Conservation (phyloP, 2,888 invertebrate genomes). For the Beris chalybata region DNA sequence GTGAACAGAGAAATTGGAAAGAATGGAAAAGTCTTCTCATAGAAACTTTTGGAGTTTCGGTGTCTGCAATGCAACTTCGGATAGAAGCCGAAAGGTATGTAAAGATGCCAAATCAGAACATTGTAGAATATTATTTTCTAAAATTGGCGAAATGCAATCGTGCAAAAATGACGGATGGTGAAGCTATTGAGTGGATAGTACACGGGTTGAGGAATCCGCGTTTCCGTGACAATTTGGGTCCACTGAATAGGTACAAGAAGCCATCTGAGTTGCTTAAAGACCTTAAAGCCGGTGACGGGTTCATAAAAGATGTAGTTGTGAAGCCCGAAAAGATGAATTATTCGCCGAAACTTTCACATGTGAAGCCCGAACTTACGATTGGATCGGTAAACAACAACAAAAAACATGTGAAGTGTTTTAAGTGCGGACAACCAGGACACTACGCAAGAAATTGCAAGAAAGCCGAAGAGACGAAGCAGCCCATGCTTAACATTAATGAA, state of each 20-base stretch:
- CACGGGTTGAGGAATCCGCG: slow-evolving; percentile 1
- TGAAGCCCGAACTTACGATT: too few species aligned
- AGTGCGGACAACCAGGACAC: slow-evolving; percentile 10
- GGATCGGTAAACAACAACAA: background rate
- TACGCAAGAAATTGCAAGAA: slow-evolving; percentile 3
- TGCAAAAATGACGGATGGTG: background rate
- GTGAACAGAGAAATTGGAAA: background rate
- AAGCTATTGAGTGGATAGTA: slow-evolving; percentile 12
- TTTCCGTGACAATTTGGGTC: slow-evolving; percentile 8
- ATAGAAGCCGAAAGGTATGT: background rate
- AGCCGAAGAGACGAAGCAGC: too few species aligned
- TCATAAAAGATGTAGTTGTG: background rate
- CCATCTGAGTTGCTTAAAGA: slow-evolving; percentile 7
- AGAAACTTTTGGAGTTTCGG: background rate
- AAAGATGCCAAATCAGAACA: background rate
- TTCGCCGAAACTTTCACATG: too few species aligned
- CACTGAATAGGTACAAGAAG: slow-evolving; percentile 8
- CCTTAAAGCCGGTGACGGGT: background rate
- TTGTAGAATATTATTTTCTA: slow-evolving; percentile 9
- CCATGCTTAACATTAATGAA: too few species aligned
- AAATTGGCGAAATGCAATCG: background rate
- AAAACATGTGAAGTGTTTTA: slow-evolving; percentile 5
- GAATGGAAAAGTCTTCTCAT: slow-evolving; percentile 1
- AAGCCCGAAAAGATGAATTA: background rate
- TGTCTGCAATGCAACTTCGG: background rate